A percentile compares a stretch with the other conserved stretches of the same genome.
Evolutionary conservation across 2,113 vertebrate genomes (phyloP).

Genomic region (Hylia prasina): DNA sequence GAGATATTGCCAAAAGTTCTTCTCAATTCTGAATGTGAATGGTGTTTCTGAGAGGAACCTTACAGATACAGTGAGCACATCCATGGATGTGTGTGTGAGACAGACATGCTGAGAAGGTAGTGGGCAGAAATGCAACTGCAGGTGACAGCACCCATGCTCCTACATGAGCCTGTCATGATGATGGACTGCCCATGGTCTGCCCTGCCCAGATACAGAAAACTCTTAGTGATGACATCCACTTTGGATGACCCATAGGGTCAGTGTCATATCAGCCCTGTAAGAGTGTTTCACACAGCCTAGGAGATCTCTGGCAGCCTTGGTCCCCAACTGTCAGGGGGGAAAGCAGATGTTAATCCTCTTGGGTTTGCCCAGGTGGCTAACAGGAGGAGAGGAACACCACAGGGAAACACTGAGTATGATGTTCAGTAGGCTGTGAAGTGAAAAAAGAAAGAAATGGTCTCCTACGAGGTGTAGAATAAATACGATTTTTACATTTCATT

Average conservation of each 20-base stretch:
- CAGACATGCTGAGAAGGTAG: neutral
- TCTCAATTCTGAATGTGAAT: neutral
- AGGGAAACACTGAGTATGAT: neutral
- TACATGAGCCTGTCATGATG: neutral
- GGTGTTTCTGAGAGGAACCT: neutral
- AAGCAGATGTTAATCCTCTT: neutral
- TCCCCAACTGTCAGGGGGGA: neutral
- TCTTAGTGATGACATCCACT: too few species aligned
- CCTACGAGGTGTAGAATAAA: neutral
- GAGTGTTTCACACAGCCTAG: neutral
- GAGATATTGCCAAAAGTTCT: neutral
- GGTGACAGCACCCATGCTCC: neutral
- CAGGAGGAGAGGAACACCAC: neutral
- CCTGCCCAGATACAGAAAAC: neutral
- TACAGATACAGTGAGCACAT: rapidly evolving
- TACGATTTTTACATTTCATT: neutral
- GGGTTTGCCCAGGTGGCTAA: neutral
- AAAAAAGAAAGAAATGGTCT: neutral
- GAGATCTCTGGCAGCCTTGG: neutral
- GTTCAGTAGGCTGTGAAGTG: neutral
- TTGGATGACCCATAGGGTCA: neutral
- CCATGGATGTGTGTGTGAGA: neutral
- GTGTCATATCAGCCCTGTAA: neutral
- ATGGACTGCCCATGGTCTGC: neutral
- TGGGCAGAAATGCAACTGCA: neutral